phyloP scores from a whole-genome alignment of 2,113 vertebrate genomes.

The Toxotes chatareus region DNA sequence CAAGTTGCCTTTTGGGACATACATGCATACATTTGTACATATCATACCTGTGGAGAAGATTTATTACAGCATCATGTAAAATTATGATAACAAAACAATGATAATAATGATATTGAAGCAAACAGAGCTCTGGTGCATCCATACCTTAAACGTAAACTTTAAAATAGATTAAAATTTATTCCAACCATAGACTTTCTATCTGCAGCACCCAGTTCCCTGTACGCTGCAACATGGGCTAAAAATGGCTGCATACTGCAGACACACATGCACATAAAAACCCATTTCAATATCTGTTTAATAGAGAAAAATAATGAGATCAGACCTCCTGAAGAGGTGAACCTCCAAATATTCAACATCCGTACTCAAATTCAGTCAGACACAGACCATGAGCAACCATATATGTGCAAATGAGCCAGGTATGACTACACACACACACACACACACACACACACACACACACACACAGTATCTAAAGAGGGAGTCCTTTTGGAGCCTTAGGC shows the following conservation, averaged over 20 bases:
- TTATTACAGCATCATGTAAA: no score
- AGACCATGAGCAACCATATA: slow-evolving; percentile 30
- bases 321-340: slow-evolving; percentile 16
- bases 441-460: slow-evolving; percentile 39
- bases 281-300: slow-evolving; percentile 41
- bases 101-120: no score
- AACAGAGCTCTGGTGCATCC: no score
- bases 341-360: slow-evolving; percentile 50
- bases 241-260: not conserved
- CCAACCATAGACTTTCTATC: no score
- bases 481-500: slow-evolving; percentile 75
- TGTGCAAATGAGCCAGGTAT: slow-evolving; percentile 42
- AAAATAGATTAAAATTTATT: no score
- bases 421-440: slow-evolving; percentile 29
- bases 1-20: no score
- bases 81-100: no score
- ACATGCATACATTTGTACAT: no score
- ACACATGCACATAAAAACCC: not conserved
- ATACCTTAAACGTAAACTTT: no score
- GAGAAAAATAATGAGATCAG: slow-evolving; percentile 28
- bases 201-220: not conserved
- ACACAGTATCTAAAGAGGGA: slow-evolving; percentile 52
- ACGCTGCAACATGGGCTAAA: not conserved
- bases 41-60: no score
- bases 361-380: slow-evolving; percentile 25